Conservation (phyloP, 2,797 vertebrate genomes). For the Gallinago stenura region DNA sequence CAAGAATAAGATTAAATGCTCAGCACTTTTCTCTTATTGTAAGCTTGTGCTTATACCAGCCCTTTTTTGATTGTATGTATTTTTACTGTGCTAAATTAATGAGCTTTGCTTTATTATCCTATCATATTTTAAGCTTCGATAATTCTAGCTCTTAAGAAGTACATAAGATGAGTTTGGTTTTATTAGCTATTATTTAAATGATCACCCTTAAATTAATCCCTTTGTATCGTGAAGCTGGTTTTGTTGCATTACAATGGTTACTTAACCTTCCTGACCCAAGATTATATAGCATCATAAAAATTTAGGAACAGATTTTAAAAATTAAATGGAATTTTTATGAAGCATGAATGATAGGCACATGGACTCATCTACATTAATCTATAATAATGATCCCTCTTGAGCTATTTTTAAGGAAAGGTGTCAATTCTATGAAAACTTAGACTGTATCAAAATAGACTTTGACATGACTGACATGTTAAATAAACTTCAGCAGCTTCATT, state of each 20-base stretch:
- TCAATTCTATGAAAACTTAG: not conserved
- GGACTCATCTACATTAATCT: not conserved
- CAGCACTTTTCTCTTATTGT: not conserved
- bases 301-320: slow-evolving; percentile 17
- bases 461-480: not conserved
- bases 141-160: slow-evolving; percentile 14
- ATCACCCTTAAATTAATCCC: not conserved
- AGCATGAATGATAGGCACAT: not conserved
- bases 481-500: not conserved
- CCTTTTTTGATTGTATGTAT: not conserved
- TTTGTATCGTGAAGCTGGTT: not conserved
- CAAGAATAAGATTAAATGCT: rapidly evolving
- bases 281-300: not conserved
- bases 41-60: not conserved
- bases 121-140: slow-evolving; percentile 22
- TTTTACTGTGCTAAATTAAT: slow-evolving; percentile 5
- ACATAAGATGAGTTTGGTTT: not conserved
- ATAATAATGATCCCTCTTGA: not conserved
- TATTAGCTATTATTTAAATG: slow-evolving; percentile 30
- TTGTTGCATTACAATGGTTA: not conserved
- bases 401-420: not conserved
- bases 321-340: slow-evolving; percentile 16
- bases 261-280: not conserved
- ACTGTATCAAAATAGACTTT: not conserved
- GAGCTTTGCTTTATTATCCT: slow-evolving; percentile 18